Evolutionary conservation across 1,140 invertebrate species (phyloP), one percentile per base, ranked within the genome.

Genomic region (Diachasmimorpha longicaudata): DNA sequence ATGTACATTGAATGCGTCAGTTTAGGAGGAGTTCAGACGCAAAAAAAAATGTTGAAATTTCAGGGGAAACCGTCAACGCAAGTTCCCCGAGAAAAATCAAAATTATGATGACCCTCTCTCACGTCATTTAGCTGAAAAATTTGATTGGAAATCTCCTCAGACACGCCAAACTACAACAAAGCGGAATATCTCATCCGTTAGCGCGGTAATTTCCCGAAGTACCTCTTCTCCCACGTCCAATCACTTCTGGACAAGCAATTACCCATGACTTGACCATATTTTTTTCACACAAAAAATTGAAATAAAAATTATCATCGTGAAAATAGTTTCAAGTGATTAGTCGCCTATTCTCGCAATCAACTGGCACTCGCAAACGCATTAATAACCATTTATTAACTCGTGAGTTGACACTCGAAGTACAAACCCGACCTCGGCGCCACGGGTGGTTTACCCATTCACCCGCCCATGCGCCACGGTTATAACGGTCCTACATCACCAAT

Each of bases 311-410:
- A 25, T 25, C 19, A 63, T 13, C 48, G 48, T 55, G 23, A 19
- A 63, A 63, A 63, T 63, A 63, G 23, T 63, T 63, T 63, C 21
- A 14, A n/a, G 58, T 63, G 19, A 63, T 63, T 63, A 63, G 58
- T 25, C 58, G 23, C 23, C 58, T 25, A 63, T 63, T 63, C 23
- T 25, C 58, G 58, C 58, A 63, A 63, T 63, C 58, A 63, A 63
- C 19, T 63, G 58, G 19, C 58, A 25, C 58, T 23, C 21, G 58
- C 48, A 63, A 63, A 63, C 19, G 58, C 58, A 63, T 63, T 63
- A 63, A 63, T 63, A 63, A 63, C 58, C 58, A 63, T 63, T 63
- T 63, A 63, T 63, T 63, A 63, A 63, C 58, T 63, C 58, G 58
- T 63, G 23, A 63, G 58, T 63, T 63, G 58, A 63, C 58, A 63